These are phyloP conservation scores for Abscondita cerata DNA, from an alignment of 2,888 invertebrate genomes.

Conservation along the genomic window DNA sequence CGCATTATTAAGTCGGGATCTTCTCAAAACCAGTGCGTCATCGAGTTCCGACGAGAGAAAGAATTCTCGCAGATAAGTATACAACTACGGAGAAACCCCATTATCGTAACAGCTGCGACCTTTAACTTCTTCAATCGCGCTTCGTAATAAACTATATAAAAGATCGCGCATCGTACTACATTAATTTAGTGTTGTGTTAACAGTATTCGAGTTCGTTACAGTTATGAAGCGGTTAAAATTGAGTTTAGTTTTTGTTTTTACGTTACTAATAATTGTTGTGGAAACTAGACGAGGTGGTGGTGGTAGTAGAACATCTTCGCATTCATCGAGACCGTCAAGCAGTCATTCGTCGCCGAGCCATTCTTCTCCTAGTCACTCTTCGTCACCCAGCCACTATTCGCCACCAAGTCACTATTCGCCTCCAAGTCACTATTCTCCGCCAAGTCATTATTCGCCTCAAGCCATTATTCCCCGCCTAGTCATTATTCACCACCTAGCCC, in stretches of 20 bases:
- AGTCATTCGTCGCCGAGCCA: not conserved
- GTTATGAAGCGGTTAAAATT: conserved; percentile 9
- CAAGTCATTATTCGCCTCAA: not conserved
- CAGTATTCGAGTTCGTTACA: not conserved
- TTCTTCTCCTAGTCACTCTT: not conserved
- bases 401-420: not conserved
- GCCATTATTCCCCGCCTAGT: not conserved
- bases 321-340: not conserved
- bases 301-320: conserved; percentile 4
- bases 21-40: conserved; percentile 3
- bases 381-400: not conserved
- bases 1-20: not conserved
- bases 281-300: conserved; percentile 11
- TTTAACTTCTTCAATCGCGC: conserved; percentile 18
- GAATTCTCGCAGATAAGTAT: not conserved
- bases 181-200: conserved; percentile 14
- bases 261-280: not conserved
- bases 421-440: not conserved
- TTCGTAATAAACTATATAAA: conserved; percentile 14
- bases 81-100: conserved; percentile 4
- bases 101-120: conserved; percentile 20
- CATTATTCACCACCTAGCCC: not conserved
- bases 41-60: not conserved
- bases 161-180: conserved; percentile 12
- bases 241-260: conserved; percentile 2